Percentiles rank a stretch among this genome's conserved stretches.
Evolutionary conservation across 2,888 invertebrate species (phyloP).

Genomic region (Eristalis pertinax): DNA sequence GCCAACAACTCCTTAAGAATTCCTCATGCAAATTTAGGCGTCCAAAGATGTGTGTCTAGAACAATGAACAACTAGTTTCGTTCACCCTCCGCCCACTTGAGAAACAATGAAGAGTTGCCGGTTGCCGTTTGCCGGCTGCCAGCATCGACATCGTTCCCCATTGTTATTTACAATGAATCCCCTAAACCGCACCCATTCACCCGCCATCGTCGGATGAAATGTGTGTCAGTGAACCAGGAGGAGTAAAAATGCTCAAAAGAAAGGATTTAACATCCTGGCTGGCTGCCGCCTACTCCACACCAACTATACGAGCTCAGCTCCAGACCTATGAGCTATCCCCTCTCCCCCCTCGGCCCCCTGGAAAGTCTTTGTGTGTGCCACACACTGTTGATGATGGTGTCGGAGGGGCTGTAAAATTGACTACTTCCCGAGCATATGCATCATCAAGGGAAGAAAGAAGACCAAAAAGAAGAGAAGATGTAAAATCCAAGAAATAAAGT

Average conservation of each 20-base stretch:
- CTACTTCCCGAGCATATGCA: constrained; percentile 42
- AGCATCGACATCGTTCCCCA: constrained; percentile 25
- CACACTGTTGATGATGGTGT: neutral
- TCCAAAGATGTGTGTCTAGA: constrained; percentile 38
- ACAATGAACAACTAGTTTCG: constrained; percentile 56
- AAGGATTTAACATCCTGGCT: constrained; percentile 51
- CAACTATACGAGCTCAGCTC: constrained; percentile 1
- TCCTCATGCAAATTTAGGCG: constrained; percentile 64
- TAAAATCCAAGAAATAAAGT: constrained; percentile 53
- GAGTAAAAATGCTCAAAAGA: constrained; percentile 43
- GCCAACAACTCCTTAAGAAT: constrained; percentile 30
- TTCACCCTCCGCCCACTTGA: neutral
- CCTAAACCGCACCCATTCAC: constrained; percentile 21
- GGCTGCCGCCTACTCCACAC: neutral
- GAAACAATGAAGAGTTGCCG: constrained; percentile 8
- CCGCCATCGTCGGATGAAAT: constrained; percentile 30
- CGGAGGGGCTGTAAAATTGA: neutral
- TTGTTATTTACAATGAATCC: constrained; percentile 63
- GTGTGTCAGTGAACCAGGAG: constrained; percentile 65
- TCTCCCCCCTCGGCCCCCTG: constrained; percentile 1
- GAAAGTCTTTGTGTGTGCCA: neutral
- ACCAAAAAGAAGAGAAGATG: constrained; percentile 16
- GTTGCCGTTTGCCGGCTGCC: neutral
- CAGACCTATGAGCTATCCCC: no score
- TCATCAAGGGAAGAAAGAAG: constrained; percentile 1